phyloP scores from a whole-genome alignment of 2,797 vertebrate species.

The Karalla daura region DNA sequence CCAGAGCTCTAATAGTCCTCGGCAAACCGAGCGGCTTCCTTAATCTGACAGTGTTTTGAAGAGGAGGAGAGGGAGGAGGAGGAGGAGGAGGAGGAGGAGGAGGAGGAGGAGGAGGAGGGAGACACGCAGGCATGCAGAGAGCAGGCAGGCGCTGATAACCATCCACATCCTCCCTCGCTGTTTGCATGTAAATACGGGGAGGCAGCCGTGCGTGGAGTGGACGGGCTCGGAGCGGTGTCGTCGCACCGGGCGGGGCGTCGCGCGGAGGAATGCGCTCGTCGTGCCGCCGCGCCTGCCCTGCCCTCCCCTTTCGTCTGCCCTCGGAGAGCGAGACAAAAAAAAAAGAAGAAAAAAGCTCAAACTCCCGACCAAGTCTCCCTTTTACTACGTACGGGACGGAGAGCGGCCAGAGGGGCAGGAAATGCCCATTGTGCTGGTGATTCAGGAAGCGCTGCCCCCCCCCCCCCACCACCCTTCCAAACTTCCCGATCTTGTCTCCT shows the following conservation, averaged over 20 bases:
- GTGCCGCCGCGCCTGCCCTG: conserved; percentile 44
- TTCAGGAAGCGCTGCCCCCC: conserved; percentile 28
- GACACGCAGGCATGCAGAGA: background rate
- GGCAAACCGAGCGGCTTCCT: conserved; percentile 17
- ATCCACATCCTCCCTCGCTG: conserved; percentile 57
- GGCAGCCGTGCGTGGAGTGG: conserved; percentile 43
- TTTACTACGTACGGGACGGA: background rate
- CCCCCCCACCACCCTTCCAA: background rate
- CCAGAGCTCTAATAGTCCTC: conserved; percentile 1
- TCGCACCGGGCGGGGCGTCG: conserved; percentile 48
- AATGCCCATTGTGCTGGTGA: conserved; percentile 8
- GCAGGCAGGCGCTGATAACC: conserved; percentile 25
- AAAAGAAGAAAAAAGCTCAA: too few species aligned
- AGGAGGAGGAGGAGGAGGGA: conserved; percentile 18
- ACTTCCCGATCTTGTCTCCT: conserved; percentile 22
- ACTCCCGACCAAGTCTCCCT: conserved; percentile 7
- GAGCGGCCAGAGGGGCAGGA: background rate
- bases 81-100: conserved; percentile 14
- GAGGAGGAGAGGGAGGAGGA: conserved; percentile 1
- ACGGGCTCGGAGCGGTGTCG: conserved; percentile 16
- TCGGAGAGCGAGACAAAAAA: conserved; percentile 45
- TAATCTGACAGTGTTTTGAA: conserved; percentile 31
- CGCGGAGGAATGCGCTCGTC: conserved; percentile 77
- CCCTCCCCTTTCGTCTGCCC: conserved; percentile 64
- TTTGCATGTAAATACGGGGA: conserved; percentile 74